phyloP scores from a whole-genome alignment of 1,140 invertebrate genomes.

The Ctenoplectra terminalis region DNA sequence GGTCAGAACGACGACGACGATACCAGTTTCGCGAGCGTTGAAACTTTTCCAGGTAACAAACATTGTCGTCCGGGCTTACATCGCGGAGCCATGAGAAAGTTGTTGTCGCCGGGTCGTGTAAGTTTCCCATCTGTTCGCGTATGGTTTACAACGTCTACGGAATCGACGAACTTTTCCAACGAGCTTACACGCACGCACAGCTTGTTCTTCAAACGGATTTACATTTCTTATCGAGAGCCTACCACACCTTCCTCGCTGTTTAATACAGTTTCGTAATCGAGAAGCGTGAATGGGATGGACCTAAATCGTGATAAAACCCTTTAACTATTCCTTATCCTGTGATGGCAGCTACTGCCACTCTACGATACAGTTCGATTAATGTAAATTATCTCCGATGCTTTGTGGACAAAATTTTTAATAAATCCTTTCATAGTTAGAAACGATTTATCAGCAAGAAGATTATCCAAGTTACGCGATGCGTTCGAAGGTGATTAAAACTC shows the following conservation, averaged over 20 bases:
- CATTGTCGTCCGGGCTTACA: constrained; percentile 25
- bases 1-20: background rate
- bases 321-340: too few relatives aligned
- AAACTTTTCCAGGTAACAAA: constrained; percentile 47
- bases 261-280: background rate
- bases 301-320: too few relatives aligned
- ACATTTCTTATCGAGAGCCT: background rate
- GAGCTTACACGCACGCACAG: background rate
- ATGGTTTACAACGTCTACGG: constrained; percentile 36
- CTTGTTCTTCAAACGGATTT: background rate
- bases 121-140: constrained; percentile 34
- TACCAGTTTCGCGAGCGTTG: background rate
- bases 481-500: constrained; percentile 10
- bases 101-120: background rate
- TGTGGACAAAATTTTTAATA: background rate
- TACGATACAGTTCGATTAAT: background rate
- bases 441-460: background rate
- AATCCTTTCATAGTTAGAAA: background rate
- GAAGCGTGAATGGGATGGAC: background rate
- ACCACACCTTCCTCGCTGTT: background rate
- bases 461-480: background rate
- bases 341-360: background rate
- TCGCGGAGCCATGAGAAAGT: constrained; percentile 18
- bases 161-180: constrained; percentile 56
- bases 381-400: background rate